Base-by-base conservation (phyloP, 2,797 vertebrate genomes). In the Diceros bicornis region DNA sequence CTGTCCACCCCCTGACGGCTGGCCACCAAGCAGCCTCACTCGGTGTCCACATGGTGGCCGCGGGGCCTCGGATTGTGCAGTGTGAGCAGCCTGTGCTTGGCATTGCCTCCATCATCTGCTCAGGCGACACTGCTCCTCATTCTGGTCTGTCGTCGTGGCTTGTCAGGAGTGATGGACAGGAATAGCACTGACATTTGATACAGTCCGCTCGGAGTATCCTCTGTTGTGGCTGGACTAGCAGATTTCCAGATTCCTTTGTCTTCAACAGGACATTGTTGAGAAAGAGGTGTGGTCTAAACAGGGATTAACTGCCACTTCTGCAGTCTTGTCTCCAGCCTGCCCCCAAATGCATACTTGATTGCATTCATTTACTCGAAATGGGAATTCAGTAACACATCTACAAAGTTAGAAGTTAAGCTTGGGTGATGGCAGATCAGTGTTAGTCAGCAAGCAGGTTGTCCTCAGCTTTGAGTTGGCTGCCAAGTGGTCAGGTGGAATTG, bases 161-260 rank as follows among this genome's bases (percentile, higher is more conserved):
- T 95, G 34, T 85, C 12, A 5, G 4, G 52, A 72, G 79, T 68
- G 57, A 34, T 12, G 4, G 81, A 34, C 41, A 29, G 64, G 37
- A 87, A 23, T 44, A 69, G 64, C 0, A 0, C 66, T 52, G 57
- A 18, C 34, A 21, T 52, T 79, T 0, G 1, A 2, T 50, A 50
- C 1, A 2, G 4, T 37, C 2, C 0, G 3, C 21, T 32, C 13
- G 0, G 61, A 61, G 55, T 3, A 6, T 16, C 77, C 69, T 87
- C 89, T 57, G n/a, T 20, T 37, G 50, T 69, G 52, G 14, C 68
- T 50, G 14, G 13, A 32, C 47, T 29, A 25, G 20, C 81, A 86
- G 17, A 21, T 96, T 32, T 69, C 34, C 37, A 14, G 23, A 47
- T 75, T 59, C 72, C 61, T 91, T 78, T 50, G 16, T 78, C 78